These are phyloP conservation scores for Torymus auratus DNA, from an alignment of 2,888 invertebrate genomes.

Conservation along the genomic window DNA sequence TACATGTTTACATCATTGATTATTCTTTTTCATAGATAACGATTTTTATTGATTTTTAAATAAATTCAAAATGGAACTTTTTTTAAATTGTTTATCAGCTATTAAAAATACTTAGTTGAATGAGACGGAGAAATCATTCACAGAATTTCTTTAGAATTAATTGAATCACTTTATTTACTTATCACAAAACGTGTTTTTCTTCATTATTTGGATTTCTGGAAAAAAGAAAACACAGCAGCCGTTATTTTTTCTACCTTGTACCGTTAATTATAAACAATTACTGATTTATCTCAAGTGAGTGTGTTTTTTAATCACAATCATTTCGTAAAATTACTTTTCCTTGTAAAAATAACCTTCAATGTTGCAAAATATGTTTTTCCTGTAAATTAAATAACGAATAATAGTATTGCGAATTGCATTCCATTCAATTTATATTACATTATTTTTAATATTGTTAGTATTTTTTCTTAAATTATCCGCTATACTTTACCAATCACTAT, in stretches of 20 bases:
- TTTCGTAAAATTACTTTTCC: neutral
- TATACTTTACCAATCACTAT: too few species aligned
- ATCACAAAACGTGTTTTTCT: slow-evolving; percentile 22
- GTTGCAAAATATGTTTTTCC: neutral
- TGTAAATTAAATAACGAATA: neutral
- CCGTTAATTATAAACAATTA: neutral
- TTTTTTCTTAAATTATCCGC: too few species aligned
- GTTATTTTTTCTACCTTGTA: neutral
- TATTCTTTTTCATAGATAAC: neutral
- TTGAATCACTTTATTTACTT: slow-evolving; percentile 27
- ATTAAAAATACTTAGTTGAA: neutral
- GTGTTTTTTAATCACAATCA: neutral
- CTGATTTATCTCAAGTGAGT: neutral
- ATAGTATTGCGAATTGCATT: neutral
- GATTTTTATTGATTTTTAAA: slow-evolving; percentile 19
- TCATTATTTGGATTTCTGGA: neutral
- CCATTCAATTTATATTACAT: neutral
- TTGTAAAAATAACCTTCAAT: slow-evolving; percentile 3
- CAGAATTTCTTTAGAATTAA: neutral
- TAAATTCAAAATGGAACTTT: slow-evolving; percentile 4
- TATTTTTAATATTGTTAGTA: neutral
- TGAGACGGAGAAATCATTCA: neutral
- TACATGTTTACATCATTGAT: neutral
- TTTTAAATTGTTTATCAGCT: neutral
- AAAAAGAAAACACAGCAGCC: neutral